phyloP scores from a whole-genome alignment of 2,113 vertebrate genomes.

The Parus major region DNA sequence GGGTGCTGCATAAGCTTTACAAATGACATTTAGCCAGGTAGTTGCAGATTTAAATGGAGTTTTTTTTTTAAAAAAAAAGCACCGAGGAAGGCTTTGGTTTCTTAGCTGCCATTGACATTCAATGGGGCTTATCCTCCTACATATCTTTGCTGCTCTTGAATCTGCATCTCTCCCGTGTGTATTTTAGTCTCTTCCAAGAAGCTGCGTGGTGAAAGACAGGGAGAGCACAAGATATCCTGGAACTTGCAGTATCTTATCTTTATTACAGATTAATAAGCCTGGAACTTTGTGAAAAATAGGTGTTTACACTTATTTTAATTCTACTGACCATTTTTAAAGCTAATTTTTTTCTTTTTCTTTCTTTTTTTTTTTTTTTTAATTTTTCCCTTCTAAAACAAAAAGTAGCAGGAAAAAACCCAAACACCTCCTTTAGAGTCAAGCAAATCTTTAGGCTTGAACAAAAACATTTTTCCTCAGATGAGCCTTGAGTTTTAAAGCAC shows the following conservation, averaged over 20 bases:
- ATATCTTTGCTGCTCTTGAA: neutral
- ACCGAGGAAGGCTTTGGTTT: neutral
- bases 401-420: neutral
- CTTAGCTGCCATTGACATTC: neutral
- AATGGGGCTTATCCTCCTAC: neutral
- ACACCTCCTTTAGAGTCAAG: neutral
- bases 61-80: neutral
- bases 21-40: neutral
- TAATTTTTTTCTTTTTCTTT: neutral
- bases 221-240: neutral
- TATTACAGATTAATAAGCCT: neutral
- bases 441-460: neutral
- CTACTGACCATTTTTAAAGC: neutral
- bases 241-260: neutral
- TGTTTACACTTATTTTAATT: neutral
- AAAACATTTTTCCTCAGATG: neutral
- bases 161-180: neutral
- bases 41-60: neutral
- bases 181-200: neutral
- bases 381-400: neutral
- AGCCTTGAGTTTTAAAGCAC: neutral
- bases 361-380: neutral
- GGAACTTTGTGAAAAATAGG: neutral
- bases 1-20: neutral
- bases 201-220: neutral